Conservation (phyloP, 2,797 vertebrate species). For the Semaprochilodus insignis region DNA sequence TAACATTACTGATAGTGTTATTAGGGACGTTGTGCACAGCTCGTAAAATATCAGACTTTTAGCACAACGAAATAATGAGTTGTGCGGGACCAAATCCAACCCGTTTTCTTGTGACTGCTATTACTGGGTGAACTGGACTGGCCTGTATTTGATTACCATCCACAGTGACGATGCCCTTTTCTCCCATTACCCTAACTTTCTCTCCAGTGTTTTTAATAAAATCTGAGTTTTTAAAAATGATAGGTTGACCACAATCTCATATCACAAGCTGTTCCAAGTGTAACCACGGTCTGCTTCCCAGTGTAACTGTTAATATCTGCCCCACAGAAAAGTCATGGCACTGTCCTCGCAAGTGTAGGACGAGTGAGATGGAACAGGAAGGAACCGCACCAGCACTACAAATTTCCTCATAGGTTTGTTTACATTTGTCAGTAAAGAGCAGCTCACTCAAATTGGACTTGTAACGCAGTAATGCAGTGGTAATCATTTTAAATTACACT, state of each 20-base stretch:
- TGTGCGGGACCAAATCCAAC: not conserved
- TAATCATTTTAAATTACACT: slow-evolving; percentile 1
- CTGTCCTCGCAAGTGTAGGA: not conserved
- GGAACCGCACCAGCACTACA: slow-evolving; percentile 46
- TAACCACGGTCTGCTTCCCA: not conserved
- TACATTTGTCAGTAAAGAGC: not conserved
- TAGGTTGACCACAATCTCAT: not conserved
- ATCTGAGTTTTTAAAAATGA: not conserved
- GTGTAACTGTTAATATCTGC: not conserved
- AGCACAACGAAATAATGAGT: not conserved
- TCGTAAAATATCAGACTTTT: not conserved
- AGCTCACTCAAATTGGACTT: not conserved
- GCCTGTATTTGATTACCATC: not conserved
- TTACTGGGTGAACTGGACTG: slow-evolving; percentile 6
- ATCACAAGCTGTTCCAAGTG: not conserved
- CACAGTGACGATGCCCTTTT: not conserved
- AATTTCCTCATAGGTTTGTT: slow-evolving; percentile 10
- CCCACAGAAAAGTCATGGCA: not conserved
- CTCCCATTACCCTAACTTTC: not conserved
- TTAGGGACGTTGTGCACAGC: not conserved
- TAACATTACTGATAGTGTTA: not conserved
- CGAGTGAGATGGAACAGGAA: not conserved
- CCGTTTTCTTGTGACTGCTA: not conserved
- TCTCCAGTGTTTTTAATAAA: not conserved
- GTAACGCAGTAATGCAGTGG: not conserved